Base-by-base conservation (phyloP, 1,140 invertebrate genomes). In the Eurosta solidaginis region DNA sequence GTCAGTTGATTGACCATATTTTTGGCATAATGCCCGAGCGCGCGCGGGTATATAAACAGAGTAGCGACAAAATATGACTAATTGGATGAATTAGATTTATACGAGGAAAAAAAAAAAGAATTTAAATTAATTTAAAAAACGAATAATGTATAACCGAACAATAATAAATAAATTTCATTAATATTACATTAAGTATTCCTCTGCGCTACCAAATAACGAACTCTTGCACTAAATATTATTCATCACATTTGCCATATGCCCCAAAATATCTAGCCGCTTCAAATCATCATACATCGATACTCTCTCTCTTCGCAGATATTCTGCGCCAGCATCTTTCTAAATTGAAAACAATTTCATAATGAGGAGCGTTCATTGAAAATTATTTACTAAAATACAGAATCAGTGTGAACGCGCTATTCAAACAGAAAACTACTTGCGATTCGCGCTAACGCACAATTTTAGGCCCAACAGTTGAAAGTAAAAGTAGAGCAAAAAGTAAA, bases 311-410 rank as follows among this genome's bases (percentile, higher is more conserved):
- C 25, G n/a, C n/a, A n/a, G n/a, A n/a, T 54, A 5, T 10, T 25
- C 50, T 54, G 27, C 59, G n/a, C 17, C 22, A 68, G 59, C 59
- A 68, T 68, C 59, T 68, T 68, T 68, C 59, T 68, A 68, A 40
- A 68, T 29, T 54, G 3, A n/a, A 68, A 68, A 40, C 36, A 0
- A 40, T 40, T 68, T 68, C 59, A 68, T 68, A 68, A 68, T 40
- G 33, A n/a, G n/a, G n/a, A 29, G 33, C 33, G 33, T 68, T 20
- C 59, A 42, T 42, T 68, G n/a, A 68, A 68, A 68, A 17, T 68
- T 20, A 40, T 68, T 68, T 68, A 40, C 59, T n/a, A 68, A 68
- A 68, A 68, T 68, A 68, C 27, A n/a, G 59, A 20, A 68, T 68
- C 59, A 68, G 59, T 68, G 36, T 20, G 59, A 68, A 33, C 59